Evolutionary conservation across 2,113 vertebrate genomes (phyloP).

Genomic region (Cromileptes altivelis): DNA sequence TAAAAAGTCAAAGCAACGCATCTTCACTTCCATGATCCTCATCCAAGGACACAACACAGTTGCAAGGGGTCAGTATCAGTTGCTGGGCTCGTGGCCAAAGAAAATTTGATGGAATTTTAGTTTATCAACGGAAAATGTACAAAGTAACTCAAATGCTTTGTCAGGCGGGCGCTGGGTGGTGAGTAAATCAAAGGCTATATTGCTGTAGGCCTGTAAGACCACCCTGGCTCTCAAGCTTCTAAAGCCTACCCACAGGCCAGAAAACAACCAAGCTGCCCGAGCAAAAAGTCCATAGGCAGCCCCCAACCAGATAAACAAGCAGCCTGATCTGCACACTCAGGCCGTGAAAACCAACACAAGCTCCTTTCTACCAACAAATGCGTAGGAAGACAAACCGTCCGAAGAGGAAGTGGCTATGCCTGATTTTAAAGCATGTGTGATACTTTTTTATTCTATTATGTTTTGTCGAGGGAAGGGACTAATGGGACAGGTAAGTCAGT

Average conservation of each 20-base stretch:
- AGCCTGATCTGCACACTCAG: conserved; percentile 25
- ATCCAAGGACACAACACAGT: conserved; percentile 68
- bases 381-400: background rate
- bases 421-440: background rate
- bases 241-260: conserved; percentile 72
- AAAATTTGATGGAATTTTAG: conserved; percentile 87
- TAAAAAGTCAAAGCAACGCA: conserved; percentile 76
- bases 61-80: conserved; percentile 83
- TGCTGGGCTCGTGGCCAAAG: conserved; percentile 86
- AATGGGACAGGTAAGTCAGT: background rate
- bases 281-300: conserved; percentile 34
- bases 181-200: conserved; percentile 82
- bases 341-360: conserved; percentile 25
- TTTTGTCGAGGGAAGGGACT: background rate
- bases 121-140: conserved; percentile 88
- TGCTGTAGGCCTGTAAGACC: conserved; percentile 83
- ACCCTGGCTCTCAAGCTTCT: conserved; percentile 82
- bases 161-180: conserved; percentile 57
- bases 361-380: conserved; percentile 26
- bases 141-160: conserved; percentile 84
- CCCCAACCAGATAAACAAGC: conserved; percentile 56
- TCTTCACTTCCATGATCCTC: conserved; percentile 78
- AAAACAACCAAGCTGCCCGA: conserved; percentile 65
- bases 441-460: background rate
- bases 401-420: background rate